These are phyloP conservation scores for Hyles lineata DNA, from an alignment of 2,888 invertebrate genomes.

Conservation along the genomic window DNA sequence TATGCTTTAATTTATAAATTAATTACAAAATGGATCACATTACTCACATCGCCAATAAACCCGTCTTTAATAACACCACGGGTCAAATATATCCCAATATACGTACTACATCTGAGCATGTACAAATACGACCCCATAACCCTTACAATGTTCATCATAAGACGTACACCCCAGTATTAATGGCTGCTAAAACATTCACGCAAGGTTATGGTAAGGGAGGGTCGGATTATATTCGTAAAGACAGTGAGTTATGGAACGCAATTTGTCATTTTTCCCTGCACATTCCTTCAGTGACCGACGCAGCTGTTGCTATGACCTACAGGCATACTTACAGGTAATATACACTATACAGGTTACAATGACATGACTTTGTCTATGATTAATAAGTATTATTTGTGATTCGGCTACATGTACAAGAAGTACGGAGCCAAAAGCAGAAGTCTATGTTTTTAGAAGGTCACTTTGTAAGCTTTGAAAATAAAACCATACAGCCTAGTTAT, in stretches of 20 bases:
- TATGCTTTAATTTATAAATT: too few species aligned
- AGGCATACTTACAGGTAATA: too few species aligned
- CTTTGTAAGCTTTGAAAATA: background rate
- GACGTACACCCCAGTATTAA: slow-evolving; percentile 4
- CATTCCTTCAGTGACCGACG: background rate
- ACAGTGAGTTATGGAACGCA: slow-evolving; percentile 3
- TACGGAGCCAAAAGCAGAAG: too few species aligned
- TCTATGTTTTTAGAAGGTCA: background rate
- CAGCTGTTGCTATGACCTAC: background rate
- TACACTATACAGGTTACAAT: background rate
- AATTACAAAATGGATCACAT: too few species aligned
- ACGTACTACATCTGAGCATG: background rate
- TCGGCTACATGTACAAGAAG: too few species aligned
- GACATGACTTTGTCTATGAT: background rate
- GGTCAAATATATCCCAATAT: too few species aligned
- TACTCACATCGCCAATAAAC: too few species aligned
- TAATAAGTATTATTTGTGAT: background rate
- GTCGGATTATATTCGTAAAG: slow-evolving; percentile 4
- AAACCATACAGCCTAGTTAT: too few species aligned
- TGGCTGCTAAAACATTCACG: slow-evolving; percentile 18
- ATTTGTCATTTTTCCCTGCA: slow-evolving; percentile 18
- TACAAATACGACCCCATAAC: slow-evolving; percentile 3
- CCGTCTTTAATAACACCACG: too few species aligned
- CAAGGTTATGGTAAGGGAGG: background rate
- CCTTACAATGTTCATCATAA: background rate